These are phyloP conservation scores for Scalopus aquaticus DNA, from an alignment of 2,113 vertebrate genomes.

Conservation along the genomic window DNA sequence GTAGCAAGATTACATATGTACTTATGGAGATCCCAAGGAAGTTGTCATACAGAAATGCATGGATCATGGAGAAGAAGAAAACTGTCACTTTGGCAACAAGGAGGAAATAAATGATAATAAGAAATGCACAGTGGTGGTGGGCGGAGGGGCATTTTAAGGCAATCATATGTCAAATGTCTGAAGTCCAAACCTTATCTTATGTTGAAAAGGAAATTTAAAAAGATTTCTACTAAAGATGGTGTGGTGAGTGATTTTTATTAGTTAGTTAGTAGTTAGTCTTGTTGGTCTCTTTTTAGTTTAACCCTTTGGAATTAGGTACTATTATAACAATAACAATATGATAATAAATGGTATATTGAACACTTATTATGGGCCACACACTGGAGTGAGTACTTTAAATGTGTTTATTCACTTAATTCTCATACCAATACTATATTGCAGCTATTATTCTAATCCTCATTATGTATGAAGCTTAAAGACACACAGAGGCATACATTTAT, in stretches of 20 bases:
- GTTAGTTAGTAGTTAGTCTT: not conserved
- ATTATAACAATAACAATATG: not conserved
- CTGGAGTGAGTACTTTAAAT: not conserved
- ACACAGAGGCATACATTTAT: not conserved
- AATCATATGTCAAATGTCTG: not conserved
- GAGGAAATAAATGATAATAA: not conserved
- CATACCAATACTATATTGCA: not conserved
- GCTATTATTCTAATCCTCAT: not conserved
- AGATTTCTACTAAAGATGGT: not conserved
- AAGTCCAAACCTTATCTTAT: conserved; percentile 42
- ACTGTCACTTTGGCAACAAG: conserved; percentile 49
- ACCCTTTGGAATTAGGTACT: not conserved
- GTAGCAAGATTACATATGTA: not conserved
- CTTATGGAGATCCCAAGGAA: not conserved
- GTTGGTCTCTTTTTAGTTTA: not conserved
- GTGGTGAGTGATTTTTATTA: not conserved
- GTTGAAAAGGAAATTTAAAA: conserved; percentile 21
- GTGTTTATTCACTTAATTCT: not conserved
- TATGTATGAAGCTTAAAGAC: not conserved
- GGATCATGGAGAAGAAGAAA: conserved; percentile 47
- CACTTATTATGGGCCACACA: not conserved
- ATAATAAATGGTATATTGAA: not conserved
- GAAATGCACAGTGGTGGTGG: not conserved
- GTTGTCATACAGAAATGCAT: conserved; percentile 26
- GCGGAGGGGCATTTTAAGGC: not conserved